Base-by-base conservation (phyloP, 2,888 invertebrate species). In the Volucella inflata region DNA sequence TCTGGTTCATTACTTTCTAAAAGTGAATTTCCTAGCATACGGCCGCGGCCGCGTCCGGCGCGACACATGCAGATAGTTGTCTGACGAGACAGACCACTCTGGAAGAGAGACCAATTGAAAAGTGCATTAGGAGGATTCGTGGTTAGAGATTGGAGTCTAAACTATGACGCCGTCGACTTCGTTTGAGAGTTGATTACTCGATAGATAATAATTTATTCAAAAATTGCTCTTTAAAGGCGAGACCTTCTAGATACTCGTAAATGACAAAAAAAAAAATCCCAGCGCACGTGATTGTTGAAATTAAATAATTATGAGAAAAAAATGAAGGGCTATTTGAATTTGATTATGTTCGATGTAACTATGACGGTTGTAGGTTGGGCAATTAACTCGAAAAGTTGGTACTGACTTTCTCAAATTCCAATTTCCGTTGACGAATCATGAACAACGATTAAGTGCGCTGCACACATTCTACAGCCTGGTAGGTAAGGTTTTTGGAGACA, bases 1-100 rank as follows among this genome's bases (percentile, higher is more conserved):
- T 67, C 50, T 78, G 55, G 62, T 57, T 83, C 68, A 78, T 60
- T 65, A 74, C 78, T 78, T 83, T 83, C 83, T 83, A 83, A 78
- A 83, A 78, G 78, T 78, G 70, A 83, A 78, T 78, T 83, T 78
- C 83, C 78, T 77, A 40, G 50, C 77, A 51, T 21, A 67, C 9
- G 9, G 51, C 9, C n/a, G 40, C 36, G n/a, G n/a, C n/a, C n/a
- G n/a, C n/a, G n/a, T n/a, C n/a, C n/a, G n/a, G n/a, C n/a, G n/a
- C 30, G 30, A 6, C 30, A 30, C 6, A 30, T 6, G 6, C 30
- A 30, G 6, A 30, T 30, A 48, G 30, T 50, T 46, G 16, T 8
- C 57, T 44, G 8, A 36, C 36, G 14, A 62, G 38, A 36, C 65
- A 57, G 9, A 17, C 21, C 21, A 11, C 60, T 14, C 12, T 38